phyloP scores from a whole-genome alignment of 2,797 vertebrate genomes.

The Smutsia temminckii region DNA sequence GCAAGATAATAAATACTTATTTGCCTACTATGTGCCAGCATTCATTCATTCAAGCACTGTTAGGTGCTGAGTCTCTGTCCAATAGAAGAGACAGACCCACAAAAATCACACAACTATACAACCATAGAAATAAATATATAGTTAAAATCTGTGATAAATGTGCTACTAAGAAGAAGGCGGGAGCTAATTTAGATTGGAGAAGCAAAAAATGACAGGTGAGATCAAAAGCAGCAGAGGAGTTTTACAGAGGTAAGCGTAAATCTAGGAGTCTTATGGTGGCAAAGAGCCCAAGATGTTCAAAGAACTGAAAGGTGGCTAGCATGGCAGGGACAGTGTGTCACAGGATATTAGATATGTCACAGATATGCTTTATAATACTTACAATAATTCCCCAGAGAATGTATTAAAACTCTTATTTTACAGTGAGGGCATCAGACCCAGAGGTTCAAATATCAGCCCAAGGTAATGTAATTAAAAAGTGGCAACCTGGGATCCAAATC shows the following conservation, averaged over 20 bases:
- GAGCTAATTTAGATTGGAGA: background rate
- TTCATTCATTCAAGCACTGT: background rate
- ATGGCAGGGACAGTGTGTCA: background rate
- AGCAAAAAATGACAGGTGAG: background rate
- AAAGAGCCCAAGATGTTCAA: background rate
- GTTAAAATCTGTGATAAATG: background rate
- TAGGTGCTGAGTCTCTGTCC: background rate
- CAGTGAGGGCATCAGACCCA: background rate
- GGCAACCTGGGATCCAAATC: background rate
- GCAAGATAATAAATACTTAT: background rate
- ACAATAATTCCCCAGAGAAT: background rate
- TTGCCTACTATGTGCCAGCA: background rate
- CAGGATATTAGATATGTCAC: background rate
- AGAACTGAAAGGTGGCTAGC: background rate
- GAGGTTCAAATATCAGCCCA: background rate
- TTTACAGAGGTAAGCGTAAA: background rate
- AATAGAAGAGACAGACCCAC: background rate
- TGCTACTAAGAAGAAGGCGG: background rate
- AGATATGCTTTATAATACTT: background rate
- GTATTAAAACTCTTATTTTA: background rate
- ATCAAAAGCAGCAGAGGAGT: background rate
- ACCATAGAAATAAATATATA: background rate
- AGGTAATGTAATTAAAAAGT: background rate
- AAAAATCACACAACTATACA: background rate
- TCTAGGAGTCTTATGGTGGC: background rate